A percentile compares a stretch with the other conserved stretches of the same genome.
phyloP scores from a whole-genome alignment of 2,888 invertebrate genomes.

The Aphodius sticticus region DNA sequence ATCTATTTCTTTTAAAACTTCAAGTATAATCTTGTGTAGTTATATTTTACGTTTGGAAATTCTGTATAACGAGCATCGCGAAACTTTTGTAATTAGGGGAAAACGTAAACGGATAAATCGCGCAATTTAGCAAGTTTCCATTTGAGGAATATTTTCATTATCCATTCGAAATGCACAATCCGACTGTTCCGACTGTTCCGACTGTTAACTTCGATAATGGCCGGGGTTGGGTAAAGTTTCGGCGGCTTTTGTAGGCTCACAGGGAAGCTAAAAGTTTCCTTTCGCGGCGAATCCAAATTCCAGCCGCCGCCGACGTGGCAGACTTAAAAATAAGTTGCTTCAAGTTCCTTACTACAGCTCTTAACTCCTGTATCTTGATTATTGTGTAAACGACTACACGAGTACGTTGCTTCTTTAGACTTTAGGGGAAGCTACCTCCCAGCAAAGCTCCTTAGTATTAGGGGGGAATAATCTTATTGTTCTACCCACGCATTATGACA shows the following conservation, averaged over 20 bases:
- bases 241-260: neutral
- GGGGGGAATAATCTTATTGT: neutral
- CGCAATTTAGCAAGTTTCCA: neutral
- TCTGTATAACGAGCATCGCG: neutral
- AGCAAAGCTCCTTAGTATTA: neutral
- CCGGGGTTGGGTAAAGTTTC: neutral
- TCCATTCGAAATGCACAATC: neutral
- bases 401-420: neutral
- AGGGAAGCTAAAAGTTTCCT: neutral
- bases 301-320: neutral
- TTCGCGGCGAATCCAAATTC: neutral
- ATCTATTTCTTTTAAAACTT: too few relatives aligned
- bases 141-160: neutral
- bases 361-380: neutral
- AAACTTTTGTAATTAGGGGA: neutral
- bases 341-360: neutral
- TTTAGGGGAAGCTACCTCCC: neutral
- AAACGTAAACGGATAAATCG: neutral
- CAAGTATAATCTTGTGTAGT: neutral
- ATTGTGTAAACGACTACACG: slow-evolving; percentile 4
- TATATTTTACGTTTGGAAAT: neutral
- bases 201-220: neutral
- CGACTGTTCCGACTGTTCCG: neutral
- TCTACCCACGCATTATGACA: neutral
- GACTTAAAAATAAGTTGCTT: neutral